These are phyloP conservation scores for Hyaena hyaena DNA, from an alignment of 2,113 vertebrate genomes.

Conservation along the genomic window DNA sequence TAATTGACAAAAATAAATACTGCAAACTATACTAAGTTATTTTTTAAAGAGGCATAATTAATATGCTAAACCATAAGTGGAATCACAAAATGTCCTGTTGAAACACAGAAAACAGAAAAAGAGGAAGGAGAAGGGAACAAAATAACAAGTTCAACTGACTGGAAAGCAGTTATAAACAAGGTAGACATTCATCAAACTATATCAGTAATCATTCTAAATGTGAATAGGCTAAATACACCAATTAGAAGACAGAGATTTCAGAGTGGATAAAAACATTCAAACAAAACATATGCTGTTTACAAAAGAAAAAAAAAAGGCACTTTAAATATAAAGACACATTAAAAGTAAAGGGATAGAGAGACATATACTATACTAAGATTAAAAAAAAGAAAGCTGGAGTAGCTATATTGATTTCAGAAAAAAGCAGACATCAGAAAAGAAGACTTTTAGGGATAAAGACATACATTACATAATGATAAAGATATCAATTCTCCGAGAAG, in stretches of 20 bases:
- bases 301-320: background rate
- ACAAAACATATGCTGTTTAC: background rate
- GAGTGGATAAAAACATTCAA: background rate
- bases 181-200: background rate
- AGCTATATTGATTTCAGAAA: background rate
- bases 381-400: conserved; percentile 1
- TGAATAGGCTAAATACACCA: background rate
- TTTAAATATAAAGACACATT: conserved; percentile 1
- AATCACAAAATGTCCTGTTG: background rate
- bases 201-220: background rate
- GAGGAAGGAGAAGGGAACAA: background rate
- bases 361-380: background rate
- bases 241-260: background rate
- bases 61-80: background rate
- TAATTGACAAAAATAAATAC: conserved; percentile 20
- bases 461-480: background rate
- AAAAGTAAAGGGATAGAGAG: background rate
- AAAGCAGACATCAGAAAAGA: background rate
- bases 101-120: background rate
- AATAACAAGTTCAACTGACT: background rate
- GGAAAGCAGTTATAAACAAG: conserved; percentile 10
- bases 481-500: background rate
- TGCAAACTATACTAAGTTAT: background rate
- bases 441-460: background rate
- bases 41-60: background rate